Evolutionary conservation across 2,113 vertebrate genomes (phyloP).

Genomic region (Herpailurus yagouaroundi): DNA sequence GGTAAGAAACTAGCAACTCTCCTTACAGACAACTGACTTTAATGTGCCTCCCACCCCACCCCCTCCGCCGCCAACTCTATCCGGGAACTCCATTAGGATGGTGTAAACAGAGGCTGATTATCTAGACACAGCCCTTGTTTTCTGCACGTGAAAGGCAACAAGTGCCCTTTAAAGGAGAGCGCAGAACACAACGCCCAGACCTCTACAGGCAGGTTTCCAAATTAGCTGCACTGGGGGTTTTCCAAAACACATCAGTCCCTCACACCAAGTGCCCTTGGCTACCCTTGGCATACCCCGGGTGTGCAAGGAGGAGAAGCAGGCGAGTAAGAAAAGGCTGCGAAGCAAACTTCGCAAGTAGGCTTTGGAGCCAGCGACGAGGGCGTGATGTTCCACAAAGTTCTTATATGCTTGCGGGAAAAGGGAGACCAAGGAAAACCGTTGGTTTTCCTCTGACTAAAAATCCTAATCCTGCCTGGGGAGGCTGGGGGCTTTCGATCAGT

Average conservation of each 20-base stretch:
- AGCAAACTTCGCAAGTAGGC: not conserved
- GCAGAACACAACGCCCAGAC: slow-evolving; percentile 25
- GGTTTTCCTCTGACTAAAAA: not conserved
- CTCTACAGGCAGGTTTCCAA: not conserved
- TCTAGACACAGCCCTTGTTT: slow-evolving; percentile 29
- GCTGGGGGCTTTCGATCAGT: not conserved
- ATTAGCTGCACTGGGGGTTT: not conserved
- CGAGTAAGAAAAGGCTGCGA: not conserved
- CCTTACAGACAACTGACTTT: not conserved
- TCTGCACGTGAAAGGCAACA: slow-evolving; percentile 62
- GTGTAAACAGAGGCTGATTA: slow-evolving; percentile 31
- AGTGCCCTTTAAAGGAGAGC: slow-evolving; percentile 68
- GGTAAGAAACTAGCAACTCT: not conserved
- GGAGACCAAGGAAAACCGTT: not conserved
- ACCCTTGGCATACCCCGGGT: not conserved
- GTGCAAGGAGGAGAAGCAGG: not conserved
- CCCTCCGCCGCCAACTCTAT: not conserved
- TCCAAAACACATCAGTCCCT: not conserved
- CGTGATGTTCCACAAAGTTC: not conserved
- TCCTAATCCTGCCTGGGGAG: not conserved
- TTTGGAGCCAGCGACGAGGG: not conserved
- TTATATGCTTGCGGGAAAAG: not conserved
- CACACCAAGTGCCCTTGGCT: not conserved
- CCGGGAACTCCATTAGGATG: not conserved
- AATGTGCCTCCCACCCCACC: not conserved